Percentiles rank a stretch among this genome's conserved stretches.
phyloP scores from a whole-genome alignment of 1,140 invertebrate genomes.

The Lerema accius region DNA sequence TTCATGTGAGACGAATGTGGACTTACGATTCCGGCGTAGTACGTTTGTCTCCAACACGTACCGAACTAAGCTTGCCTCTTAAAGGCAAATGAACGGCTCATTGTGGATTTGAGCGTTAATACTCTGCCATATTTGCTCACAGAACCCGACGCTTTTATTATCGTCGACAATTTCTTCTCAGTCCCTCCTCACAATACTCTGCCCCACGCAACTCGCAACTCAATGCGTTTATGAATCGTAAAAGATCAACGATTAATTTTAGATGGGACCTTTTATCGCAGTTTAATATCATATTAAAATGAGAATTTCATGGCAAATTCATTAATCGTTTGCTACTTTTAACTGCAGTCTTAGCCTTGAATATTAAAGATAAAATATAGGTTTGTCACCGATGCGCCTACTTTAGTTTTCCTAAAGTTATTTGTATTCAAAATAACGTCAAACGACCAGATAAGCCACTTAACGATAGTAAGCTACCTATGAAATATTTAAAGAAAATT shows the following conservation, averaged over 20 bases:
- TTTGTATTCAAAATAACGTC: too few species aligned
- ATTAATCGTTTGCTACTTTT: not conserved
- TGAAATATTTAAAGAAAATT: too few species aligned
- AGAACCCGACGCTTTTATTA: constrained; percentile 67
- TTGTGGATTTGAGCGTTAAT: constrained; percentile 75
- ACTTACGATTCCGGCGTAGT: constrained; percentile 69
- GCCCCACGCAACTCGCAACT: constrained; percentile 44
- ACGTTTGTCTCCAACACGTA: constrained; percentile 79
- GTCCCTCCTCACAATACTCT: constrained; percentile 52
- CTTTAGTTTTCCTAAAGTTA: too few species aligned
- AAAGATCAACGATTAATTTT: constrained; percentile 60
- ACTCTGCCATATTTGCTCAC: constrained; percentile 67
- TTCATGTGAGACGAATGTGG: constrained; percentile 78
- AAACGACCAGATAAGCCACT: too few species aligned
- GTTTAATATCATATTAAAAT: constrained; percentile 4
- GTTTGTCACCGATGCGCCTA: too few species aligned
- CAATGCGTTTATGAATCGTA: constrained; percentile 65
- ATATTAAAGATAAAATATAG: not conserved
- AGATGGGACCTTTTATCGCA: constrained; percentile 44
- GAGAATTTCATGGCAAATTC: not conserved
- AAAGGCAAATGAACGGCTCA: constrained; percentile 70
- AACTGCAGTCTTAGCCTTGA: not conserved
- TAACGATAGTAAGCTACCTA: too few species aligned
- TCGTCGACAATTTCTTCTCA: constrained; percentile 55
- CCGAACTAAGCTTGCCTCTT: constrained; percentile 63